phyloP scores from a whole-genome alignment of 1,140 invertebrate genomes.

The Nixonia krombeini region DNA sequence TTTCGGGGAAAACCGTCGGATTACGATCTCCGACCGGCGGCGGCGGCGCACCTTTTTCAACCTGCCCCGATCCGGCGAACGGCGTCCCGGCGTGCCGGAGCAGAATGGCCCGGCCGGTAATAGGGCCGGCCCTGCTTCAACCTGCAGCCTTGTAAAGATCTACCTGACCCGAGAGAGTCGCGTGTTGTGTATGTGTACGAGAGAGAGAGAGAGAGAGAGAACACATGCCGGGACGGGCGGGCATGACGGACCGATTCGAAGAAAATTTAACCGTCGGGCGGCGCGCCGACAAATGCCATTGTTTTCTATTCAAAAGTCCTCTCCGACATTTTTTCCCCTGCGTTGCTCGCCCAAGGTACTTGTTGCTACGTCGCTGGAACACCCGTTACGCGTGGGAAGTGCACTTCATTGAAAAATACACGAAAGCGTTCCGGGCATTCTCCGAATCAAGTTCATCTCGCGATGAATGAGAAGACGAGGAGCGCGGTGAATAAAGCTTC shows the following conservation, averaged over 20 bases:
- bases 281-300: conserved; percentile 23
- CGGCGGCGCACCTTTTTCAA: background rate
- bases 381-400: conserved; percentile 40
- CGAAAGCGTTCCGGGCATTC: conserved; percentile 39
- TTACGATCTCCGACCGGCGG: background rate
- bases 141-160: conserved; percentile 38
- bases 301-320: conserved; percentile 46
- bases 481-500: conserved; percentile 34
- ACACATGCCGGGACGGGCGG: too few relatives aligned
- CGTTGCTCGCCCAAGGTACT: too few relatives aligned
- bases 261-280: conserved; percentile 28
- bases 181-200: too few relatives aligned
- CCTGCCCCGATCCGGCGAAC: background rate
- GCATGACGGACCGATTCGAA: conserved; percentile 15
- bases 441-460: conserved; percentile 36
- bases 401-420: conserved; percentile 50
- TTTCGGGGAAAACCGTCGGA: background rate
- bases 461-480: conserved; percentile 33
- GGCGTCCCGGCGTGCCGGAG: background rate
- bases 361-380: conserved; percentile 15
- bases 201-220: too few relatives aligned
- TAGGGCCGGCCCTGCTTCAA: conserved; percentile 38
- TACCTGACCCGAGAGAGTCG: conserved; percentile 20
- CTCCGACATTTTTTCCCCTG: too few relatives aligned
- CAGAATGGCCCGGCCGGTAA: conserved; percentile 10